Evolutionary conservation across 1,140 invertebrate species (phyloP).

Genomic region (Diorhabda elongata): DNA sequence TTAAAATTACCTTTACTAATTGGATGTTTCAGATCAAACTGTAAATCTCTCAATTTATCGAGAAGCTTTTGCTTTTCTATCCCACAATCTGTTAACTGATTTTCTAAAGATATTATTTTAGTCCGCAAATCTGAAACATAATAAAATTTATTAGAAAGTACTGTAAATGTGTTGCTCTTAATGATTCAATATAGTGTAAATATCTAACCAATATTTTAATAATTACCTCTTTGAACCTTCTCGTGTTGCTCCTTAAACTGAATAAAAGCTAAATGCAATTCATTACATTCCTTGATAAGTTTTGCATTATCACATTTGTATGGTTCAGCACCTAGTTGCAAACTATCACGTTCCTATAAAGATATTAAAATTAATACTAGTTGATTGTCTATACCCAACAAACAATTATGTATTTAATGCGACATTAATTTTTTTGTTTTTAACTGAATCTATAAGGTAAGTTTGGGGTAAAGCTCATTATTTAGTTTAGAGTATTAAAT

Average conservation of each 20-base stretch:
- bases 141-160: not conserved
- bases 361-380: conserved; percentile 14
- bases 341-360: conserved; percentile 54
- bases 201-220: not conserved
- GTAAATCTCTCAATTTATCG: conserved; percentile 27
- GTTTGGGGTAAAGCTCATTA: no score
- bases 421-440: no score
- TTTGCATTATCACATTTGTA: conserved; percentile 69
- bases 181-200: not conserved
- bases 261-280: conserved; percentile 64
- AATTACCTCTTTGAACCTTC: conserved; percentile 51
- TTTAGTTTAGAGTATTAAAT: no score
- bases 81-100: conserved; percentile 48
- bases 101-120: conserved; percentile 55
- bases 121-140: conserved; percentile 55
- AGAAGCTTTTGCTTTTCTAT: conserved; percentile 33
- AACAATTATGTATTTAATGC: no score
- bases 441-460: no score
- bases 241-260: conserved; percentile 61
- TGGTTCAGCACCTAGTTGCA: conserved; percentile 59
- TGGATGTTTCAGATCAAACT: conserved; percentile 17
- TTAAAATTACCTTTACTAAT: not conserved
- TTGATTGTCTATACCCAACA: not conserved
- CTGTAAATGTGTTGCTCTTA: not conserved
- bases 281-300: conserved; percentile 66